phyloP scores from a whole-genome alignment of 2,797 vertebrate genomes.

The Muscicapa striata region DNA sequence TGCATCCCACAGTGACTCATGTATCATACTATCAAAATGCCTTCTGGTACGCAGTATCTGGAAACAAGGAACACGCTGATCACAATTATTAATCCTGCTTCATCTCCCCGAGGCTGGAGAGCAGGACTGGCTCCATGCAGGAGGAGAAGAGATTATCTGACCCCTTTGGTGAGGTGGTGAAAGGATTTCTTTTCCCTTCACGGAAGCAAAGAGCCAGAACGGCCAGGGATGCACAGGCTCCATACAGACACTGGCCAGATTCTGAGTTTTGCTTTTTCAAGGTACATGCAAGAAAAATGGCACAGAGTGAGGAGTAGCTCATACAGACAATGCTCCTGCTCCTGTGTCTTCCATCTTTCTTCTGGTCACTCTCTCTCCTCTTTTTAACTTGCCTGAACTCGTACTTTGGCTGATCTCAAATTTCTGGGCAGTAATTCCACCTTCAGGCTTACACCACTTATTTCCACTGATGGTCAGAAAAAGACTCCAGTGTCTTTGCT shows the following conservation, averaged over 20 bases:
- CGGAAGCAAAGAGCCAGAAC: neutral
- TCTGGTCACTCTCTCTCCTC: neutral
- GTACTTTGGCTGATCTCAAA: neutral
- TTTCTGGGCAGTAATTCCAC: neutral
- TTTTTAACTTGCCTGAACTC: neutral
- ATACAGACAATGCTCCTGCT: neutral
- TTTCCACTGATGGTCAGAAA: neutral
- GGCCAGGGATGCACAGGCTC: neutral
- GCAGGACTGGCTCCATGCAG: neutral
- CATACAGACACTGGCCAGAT: neutral
- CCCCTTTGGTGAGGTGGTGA: neutral
- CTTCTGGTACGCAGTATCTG: neutral
- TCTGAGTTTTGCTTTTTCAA: neutral
- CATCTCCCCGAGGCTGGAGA: neutral
- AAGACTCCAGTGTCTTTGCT: neutral
- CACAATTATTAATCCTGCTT: neutral
- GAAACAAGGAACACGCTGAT: conserved; percentile 4
- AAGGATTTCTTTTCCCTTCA: neutral
- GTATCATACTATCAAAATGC: conserved; percentile 12
- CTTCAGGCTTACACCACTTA: neutral
- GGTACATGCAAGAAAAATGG: neutral
- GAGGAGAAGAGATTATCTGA: neutral
- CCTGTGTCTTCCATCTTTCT: neutral
- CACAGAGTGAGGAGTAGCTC: neutral
- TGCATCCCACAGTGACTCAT: conserved; percentile 20